Evolutionary conservation across 2,888 invertebrate genomes (phyloP), one percentile per base, ranked within the genome.

Genomic region (Busseola fusca): DNA sequence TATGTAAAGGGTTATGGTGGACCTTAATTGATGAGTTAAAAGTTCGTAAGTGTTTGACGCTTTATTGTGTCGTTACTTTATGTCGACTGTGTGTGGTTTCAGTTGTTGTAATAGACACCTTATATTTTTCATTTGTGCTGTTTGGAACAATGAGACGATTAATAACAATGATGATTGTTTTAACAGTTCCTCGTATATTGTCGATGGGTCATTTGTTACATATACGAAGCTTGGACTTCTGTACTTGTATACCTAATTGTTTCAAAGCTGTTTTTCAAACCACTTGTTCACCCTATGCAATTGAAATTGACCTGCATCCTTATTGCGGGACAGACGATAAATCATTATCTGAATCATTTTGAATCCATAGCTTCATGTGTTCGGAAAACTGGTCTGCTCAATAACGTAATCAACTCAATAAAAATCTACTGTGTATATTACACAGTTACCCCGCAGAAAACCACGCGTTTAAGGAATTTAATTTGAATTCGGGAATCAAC

Each of bases 1-100:
- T 79, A 75, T 84, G 73, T 69, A 59, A 72, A 79, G 58, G 65
- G 58, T 78, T 82, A 78, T 69, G 72, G 71, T n/a, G 27, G 67
- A 60, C 67, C 64, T 70, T 57, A 72, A 84, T 81, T 78, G 84
- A 63, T 42, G 82, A 27, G 50, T 76, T 73, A 64, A 73, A 77
- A 56, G 56, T 66, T 60, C 56, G 27, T 68, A 65, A 50, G 34
- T 64, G 66, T 56, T 56, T 30, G 57, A 34, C 16, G 25, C 7
- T 76, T 63, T 58, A 58, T 25, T 78, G 63, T 27, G n/a, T 25
- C 14, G 40, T 40, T 48, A 50, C n/a, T 64, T 70, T 63, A 58
- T 50, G 42, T 62, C 42, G 14, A 18, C 56, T 25, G 50, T 76
- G 76, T 64, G 70, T 65, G 75, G 80, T 56, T 42, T 42, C 18